phyloP scores from a whole-genome alignment of 2,797 vertebrate species.

The Helicolenus hilgendorfi region DNA sequence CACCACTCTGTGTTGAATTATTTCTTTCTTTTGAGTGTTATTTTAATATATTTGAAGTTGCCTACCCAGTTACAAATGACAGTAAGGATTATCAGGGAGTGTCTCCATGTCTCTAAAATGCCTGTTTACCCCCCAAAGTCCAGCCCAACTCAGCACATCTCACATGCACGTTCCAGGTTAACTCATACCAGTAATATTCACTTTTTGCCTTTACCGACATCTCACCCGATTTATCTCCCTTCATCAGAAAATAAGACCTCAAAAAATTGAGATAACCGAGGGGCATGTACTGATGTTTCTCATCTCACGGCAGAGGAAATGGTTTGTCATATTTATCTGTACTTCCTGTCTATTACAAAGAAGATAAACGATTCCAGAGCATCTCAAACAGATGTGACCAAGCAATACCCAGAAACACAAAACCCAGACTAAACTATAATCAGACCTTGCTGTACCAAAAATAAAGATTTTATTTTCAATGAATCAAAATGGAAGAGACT shows the following conservation, averaged over 20 bases:
- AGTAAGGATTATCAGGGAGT: not conserved
- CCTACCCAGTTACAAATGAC: not conserved
- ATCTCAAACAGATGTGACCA: not conserved
- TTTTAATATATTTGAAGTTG: not conserved
- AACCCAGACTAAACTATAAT: not conserved
- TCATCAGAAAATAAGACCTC: not conserved
- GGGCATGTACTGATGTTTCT: not conserved
- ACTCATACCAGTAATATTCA: not conserved
- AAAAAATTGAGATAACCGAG: too few species aligned
- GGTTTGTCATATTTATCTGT: not conserved
- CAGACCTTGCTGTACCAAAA: not conserved
- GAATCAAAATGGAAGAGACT: not conserved
- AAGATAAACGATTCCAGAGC: not conserved
- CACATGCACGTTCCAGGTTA: not conserved
- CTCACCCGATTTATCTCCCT: not conserved
- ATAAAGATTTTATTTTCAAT: not conserved
- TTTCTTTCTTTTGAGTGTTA: too few species aligned
- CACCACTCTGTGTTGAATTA: too few species aligned
- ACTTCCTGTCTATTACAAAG: not conserved
- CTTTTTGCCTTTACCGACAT: not conserved
- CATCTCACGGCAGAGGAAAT: constrained; percentile 11
- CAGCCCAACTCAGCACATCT: too few species aligned
- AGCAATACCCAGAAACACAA: not conserved
- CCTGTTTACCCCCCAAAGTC: too few species aligned
- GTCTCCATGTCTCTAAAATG: too few species aligned